phyloP scores from a whole-genome alignment of 92 coral and sea anemone genomes.

The Porites cylindrica region DNA sequence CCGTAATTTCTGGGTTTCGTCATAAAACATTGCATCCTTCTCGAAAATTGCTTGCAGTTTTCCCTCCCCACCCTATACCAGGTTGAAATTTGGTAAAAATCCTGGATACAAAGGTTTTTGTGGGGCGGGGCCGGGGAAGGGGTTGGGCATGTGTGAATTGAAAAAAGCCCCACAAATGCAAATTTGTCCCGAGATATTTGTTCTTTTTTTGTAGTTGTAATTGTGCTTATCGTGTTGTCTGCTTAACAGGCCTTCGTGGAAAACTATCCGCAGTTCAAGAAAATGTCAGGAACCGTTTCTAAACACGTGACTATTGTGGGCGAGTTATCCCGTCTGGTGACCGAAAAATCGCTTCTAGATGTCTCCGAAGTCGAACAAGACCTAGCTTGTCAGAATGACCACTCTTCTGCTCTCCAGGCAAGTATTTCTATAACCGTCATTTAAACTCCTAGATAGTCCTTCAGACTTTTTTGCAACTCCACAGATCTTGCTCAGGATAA shows the following conservation, averaged over 20 bases:
- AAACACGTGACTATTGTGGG: slow-evolving; percentile 98
- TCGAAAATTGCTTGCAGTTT: too few relatives aligned
- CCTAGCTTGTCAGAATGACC: slow-evolving; percentile 94
- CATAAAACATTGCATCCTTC: too few relatives aligned
- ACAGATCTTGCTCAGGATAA: not conserved
- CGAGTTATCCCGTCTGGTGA: slow-evolving; percentile 94
- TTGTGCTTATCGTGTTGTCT: not conserved
- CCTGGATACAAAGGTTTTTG: too few relatives aligned
- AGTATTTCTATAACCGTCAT: not conserved
- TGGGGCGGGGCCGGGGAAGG: too few relatives aligned
- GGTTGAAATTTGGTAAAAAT: too few relatives aligned
- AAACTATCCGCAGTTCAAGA: slow-evolving; percentile 98
- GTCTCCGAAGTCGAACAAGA: slow-evolving; percentile 99
- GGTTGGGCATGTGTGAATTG: too few relatives aligned
- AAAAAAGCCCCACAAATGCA: not conserved
- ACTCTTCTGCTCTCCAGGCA: slow-evolving; percentile 92
- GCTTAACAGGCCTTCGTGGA: slow-evolving; percentile 89
- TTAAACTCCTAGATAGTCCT: not conserved
- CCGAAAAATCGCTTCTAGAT: slow-evolving; percentile 85
- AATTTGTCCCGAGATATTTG: not conserved
- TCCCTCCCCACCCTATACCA: too few relatives aligned
- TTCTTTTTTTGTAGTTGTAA: too few relatives aligned
- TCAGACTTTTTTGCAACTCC: not conserved
- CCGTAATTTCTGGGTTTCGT: too few relatives aligned
- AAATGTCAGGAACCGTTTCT: slow-evolving; percentile 98